These are phyloP conservation scores for Stegostoma tigrinum DNA, from an alignment of 2,113 vertebrate genomes.

Conservation along the genomic window DNA sequence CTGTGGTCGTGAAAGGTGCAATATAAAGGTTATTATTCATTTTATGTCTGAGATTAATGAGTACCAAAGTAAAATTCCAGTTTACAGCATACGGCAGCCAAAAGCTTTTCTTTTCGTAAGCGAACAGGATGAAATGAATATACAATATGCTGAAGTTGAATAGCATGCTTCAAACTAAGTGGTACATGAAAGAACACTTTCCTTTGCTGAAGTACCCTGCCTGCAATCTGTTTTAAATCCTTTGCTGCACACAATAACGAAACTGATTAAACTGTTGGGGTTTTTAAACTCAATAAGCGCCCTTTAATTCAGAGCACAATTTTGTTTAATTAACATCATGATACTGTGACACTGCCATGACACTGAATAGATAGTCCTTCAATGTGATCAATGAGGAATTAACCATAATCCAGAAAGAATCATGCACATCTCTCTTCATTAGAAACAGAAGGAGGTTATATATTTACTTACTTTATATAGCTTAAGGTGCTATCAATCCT, in stretches of 20 bases:
- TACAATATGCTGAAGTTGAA: neutral
- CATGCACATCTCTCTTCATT: too few species aligned
- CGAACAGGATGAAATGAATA: neutral
- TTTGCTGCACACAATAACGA: neutral
- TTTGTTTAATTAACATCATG: neutral
- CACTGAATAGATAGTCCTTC: neutral
- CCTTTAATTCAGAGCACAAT: neutral
- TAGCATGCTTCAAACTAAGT: neutral
- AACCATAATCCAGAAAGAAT: too few species aligned
- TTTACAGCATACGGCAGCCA: neutral
- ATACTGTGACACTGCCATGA: neutral
- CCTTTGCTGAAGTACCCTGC: neutral
- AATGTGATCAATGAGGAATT: too few species aligned
- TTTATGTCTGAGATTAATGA: neutral
- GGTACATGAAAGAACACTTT: neutral
- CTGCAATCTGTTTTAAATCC: constrained; percentile 9
- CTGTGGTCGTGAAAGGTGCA: neutral
- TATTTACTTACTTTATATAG: too few species aligned
- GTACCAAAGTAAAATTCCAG: neutral
- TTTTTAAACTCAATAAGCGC: too few species aligned
- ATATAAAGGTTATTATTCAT: neutral
- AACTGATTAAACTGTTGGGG: neutral
- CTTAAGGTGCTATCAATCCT: neutral
- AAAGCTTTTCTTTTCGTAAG: neutral
- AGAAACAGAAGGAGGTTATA: too few species aligned